phyloP scores from a whole-genome alignment of 2,113 vertebrate species.

The Tinamus guttatus region DNA sequence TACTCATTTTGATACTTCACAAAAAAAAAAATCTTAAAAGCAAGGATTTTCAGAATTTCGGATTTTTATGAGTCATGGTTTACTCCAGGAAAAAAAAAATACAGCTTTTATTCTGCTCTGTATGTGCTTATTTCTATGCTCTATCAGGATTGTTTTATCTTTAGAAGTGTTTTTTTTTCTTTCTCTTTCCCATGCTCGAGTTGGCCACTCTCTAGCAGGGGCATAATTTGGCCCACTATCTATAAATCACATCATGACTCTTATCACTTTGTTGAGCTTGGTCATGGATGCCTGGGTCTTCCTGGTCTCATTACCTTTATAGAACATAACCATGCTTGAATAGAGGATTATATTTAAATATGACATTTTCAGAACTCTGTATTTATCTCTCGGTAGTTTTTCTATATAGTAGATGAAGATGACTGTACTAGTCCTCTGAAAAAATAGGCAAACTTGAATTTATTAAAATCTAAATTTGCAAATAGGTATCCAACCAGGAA shows the following conservation, averaged over 20 bases:
- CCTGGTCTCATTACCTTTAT: constrained; percentile 15
- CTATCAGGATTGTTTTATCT: background rate
- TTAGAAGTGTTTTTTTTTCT: background rate
- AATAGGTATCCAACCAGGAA: background rate
- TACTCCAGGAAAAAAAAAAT: background rate
- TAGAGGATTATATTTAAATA: constrained; percentile 36
- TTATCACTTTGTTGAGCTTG: constrained; percentile 3
- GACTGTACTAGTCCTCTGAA: background rate
- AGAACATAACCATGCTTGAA: background rate
- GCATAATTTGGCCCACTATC: background rate
- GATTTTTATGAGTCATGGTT: background rate
- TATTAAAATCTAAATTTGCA: constrained; percentile 40
- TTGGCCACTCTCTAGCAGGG: background rate
- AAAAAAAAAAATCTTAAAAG: background rate
- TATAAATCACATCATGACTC: constrained; percentile 1
- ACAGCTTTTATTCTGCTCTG: background rate
- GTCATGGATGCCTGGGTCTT: constrained; percentile 43
- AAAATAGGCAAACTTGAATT: constrained; percentile 30
- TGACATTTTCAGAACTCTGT: background rate
- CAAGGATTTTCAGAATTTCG: background rate
- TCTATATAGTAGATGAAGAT: constrained; percentile 31
- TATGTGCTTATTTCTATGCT: background rate
- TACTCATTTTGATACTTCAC: background rate
- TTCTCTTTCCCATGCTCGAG: background rate
- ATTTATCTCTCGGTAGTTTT: constrained; percentile 13